Evolutionary conservation across 2,797 vertebrate species (phyloP), one percentile per base, ranked within the genome.

Genomic region (Poeciliopsis turneri): DNA sequence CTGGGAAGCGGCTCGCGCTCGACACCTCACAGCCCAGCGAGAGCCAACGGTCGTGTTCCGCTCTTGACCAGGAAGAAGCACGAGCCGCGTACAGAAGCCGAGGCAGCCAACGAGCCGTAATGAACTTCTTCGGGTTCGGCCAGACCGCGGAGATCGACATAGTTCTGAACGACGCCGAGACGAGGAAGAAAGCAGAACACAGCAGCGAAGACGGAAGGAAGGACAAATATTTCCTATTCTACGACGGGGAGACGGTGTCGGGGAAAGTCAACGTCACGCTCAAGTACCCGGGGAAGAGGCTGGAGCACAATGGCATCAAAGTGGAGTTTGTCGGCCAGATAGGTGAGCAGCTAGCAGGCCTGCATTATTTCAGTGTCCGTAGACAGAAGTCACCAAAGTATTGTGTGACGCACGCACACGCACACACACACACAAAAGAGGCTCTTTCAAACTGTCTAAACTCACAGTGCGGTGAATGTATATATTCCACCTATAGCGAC

Each of bases 241-340:
- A 97, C 41, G 98, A 99, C 1, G 98, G 98, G 0, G 98, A 99
- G 87, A 99, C 98, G 0, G 98, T 99, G 20, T 97, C 96, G 45
- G 98, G 98, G 0, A 96, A 98, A 94, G 97, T 98, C 84, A 97
- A 96, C 61, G 96, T 99, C 57, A 97, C 96, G 0, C 97, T 99
- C 74, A 98, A 98, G 94, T 97, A 96, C 88, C 98, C 97, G 5
- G 98, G 97, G 36, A 97, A 98, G 93, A 96, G 97, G 79, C 96
- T 99, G 82, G 98, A 99, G 91, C 98, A 99, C 92, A 97, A 97
- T 71, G 98, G 98, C 68, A 97, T 99, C 95, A 99, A 99, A 88
- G 96, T 99, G 75, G 98, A 99, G 74, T 99, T 99, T 94, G 97
- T 99, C 16, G 97, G 98, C 9, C 98, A 98, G 88, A 99, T 99